Base-by-base conservation (phyloP, 2,113 vertebrate species). In the Megaceryle maxima region DNA sequence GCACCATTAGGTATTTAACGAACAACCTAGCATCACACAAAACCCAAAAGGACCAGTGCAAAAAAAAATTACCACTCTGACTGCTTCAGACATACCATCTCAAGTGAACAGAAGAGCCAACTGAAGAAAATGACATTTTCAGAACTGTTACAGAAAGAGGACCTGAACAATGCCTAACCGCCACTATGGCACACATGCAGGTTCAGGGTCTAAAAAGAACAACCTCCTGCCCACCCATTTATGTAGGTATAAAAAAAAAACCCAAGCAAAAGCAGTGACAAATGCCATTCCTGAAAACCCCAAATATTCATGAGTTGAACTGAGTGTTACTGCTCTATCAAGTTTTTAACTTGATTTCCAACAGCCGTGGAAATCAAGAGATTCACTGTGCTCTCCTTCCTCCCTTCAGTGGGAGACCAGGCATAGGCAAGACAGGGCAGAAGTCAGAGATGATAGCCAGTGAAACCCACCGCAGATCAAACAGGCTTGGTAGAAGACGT, bases 171-270 rank as follows among this genome's bases (percentile, higher is more conserved):
- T 3, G 9, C 22, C 31, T 29, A 7, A 76, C 13, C 18, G 28
- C 16, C 26, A 9, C 35, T 43, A 14, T 22, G 44, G 39, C 3
- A 3, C 41, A 24, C 31, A 19, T 0, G 3, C 13, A n/a, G 39
- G 6, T 51, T 63, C 69, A 25, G 31, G 8, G 43, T 13, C 56
- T 64, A 25, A 13, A 43, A 50, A 18, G 25, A 81, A 37, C 37
- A 11, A 39, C 11, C 2, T 5, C 16, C 29, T n/a, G 7, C 64
- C 35, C 64, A 37, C 64, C 37, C 22, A 29, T n/a, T 37, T 51
- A 44, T 3, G 2, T 43, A 57, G 37, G 26, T 33, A 31, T 33
- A 31, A 56, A 56, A 48, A 60, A 60, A 57, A 31, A 50, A 5
- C 0, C 6, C 11, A 62, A 62, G 35, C 35, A 22, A 35, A 6